Percentiles rank a stretch among this genome's conserved stretches.
Evolutionary conservation across 2,113 vertebrate genomes (phyloP).

Genomic region (Choloepus hoffmanni): DNA sequence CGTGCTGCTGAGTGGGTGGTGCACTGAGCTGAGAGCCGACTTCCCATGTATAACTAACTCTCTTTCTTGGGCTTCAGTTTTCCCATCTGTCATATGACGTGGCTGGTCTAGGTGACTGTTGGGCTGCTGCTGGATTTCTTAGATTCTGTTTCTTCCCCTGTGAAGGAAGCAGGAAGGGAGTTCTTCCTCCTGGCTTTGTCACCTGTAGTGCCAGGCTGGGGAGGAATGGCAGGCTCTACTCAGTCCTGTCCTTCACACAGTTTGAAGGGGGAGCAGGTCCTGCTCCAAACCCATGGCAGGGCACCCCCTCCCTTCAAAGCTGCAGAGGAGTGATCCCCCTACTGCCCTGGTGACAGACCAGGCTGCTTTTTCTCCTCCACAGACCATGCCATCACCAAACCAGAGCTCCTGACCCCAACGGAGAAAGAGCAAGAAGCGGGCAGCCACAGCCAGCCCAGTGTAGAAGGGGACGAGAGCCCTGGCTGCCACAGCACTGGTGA

Average conservation of each 20-base stretch:
- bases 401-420: slow-evolving; percentile 72
- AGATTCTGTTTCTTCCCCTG: neutral
- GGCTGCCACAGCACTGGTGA: slow-evolving; percentile 76
- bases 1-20: neutral
- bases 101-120: neutral
- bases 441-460: neutral
- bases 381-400: slow-evolving; percentile 82
- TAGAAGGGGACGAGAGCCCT: slow-evolving; percentile 51
- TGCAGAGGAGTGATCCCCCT: neutral
- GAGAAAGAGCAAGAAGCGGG: slow-evolving; percentile 75
- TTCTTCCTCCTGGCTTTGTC: neutral
- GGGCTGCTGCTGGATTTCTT: neutral
- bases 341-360: neutral
- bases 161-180: neutral
- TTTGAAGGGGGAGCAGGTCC: neutral
- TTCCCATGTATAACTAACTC: too few species aligned
- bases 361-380: fast-evolving
- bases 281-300: neutral
- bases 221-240: neutral
- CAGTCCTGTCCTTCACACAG: neutral
- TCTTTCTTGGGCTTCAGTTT: neutral
- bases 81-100: neutral
- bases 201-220: neutral
- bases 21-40: neutral
- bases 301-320: neutral